phyloP scores from a whole-genome alignment of 2,113 vertebrate species.

The Megatriorchis doriae region DNA sequence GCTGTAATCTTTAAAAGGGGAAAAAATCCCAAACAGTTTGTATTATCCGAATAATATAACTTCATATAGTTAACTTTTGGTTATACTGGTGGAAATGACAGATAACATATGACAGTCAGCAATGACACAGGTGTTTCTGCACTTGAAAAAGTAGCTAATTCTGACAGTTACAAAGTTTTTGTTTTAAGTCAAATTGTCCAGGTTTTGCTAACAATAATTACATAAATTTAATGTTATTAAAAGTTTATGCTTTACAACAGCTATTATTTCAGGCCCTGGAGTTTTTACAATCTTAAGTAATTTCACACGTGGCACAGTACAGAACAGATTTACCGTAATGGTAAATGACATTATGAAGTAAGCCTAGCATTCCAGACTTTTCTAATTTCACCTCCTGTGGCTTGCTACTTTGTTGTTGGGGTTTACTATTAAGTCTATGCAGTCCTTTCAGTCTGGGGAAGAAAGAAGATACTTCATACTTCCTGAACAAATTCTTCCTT shows the following conservation, averaged over 20 bases:
- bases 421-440: neutral
- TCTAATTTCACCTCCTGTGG: neutral
- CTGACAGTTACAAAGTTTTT: neutral
- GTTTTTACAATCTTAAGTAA: neutral
- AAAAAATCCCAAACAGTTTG: neutral
- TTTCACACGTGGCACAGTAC: neutral
- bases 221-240: neutral
- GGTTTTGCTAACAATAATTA: neutral
- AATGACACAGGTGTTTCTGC: neutral
- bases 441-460: neutral
- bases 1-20: neutral
- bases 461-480: neutral
- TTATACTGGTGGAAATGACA: neutral
- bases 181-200: neutral
- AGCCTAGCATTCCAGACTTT: neutral
- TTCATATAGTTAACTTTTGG: neutral
- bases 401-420: neutral
- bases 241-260: neutral
- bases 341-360: neutral
- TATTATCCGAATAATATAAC: neutral
- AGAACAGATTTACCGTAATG: neutral
- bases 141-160: neutral
- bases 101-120: neutral
- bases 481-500: neutral
- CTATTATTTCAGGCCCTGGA: neutral